Evolutionary conservation across 1,140 invertebrate species (phyloP).

Genomic region (Drosophila pachea): DNA sequence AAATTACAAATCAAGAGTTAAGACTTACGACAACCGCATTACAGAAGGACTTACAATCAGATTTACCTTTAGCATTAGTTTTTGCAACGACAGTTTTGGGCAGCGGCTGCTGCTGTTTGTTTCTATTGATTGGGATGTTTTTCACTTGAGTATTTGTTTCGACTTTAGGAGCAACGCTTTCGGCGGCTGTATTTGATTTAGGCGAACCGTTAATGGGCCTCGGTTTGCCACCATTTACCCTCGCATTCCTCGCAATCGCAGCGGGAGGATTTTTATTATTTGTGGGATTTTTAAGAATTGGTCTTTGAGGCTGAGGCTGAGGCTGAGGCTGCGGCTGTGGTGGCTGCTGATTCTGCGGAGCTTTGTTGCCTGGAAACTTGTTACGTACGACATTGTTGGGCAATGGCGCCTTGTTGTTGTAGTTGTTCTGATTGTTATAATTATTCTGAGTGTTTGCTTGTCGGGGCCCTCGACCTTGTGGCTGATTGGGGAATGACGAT

Average conservation of each 20-base stretch:
- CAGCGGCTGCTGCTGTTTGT: slow-evolving; percentile 4
- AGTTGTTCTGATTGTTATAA: slow-evolving; percentile 3
- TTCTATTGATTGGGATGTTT: neutral
- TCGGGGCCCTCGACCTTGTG: neutral
- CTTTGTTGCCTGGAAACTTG: neutral
- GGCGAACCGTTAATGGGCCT: slow-evolving; percentile 3
- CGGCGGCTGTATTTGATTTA: slow-evolving; percentile 3
- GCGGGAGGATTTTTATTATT: neutral
- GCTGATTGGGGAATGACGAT: neutral
- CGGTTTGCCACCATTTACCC: slow-evolving; percentile 12
- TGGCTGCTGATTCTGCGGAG: neutral
- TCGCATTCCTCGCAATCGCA: neutral
- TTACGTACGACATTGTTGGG: neutral
- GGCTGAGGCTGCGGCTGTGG: neutral
- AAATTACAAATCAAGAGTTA: neutral
- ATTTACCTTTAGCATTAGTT: slow-evolving; percentile 10
- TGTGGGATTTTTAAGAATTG: slow-evolving; percentile 1
- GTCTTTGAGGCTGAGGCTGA: slow-evolving; percentile 6
- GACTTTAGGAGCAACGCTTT: neutral
- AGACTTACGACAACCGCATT: neutral
- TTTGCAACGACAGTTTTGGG: neutral
- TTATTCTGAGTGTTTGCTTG: neutral
- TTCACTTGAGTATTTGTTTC: slow-evolving; percentile 34
- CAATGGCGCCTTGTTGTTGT: slow-evolving; percentile 3
- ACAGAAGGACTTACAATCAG: neutral